Evolutionary conservation across 2,888 invertebrate genomes (phyloP).

Genomic region (Lacanobia wlatinum): DNA sequence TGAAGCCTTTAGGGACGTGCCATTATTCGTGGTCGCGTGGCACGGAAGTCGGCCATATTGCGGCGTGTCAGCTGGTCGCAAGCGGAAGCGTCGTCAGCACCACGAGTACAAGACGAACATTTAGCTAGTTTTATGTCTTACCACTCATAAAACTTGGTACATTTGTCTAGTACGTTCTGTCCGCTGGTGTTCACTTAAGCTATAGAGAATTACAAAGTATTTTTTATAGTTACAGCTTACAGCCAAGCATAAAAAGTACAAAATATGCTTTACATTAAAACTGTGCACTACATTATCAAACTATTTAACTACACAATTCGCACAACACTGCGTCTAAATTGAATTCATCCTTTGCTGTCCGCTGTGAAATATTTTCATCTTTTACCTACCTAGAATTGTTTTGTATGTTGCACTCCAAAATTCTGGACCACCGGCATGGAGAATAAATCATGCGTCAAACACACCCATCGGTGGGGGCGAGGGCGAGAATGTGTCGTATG

Average conservation of each 20-base stretch:
- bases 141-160: slow-evolving; percentile 79
- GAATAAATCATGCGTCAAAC: slow-evolving; percentile 85
- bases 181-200: slow-evolving; percentile 61
- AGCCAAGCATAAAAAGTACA: slow-evolving; percentile 9
- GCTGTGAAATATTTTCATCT: slow-evolving; percentile 62
- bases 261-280: slow-evolving; percentile 23
- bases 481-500: slow-evolving; percentile 79
- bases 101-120: slow-evolving; percentile 75
- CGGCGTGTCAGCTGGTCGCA: slow-evolving; percentile 76
- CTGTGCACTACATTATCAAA: slow-evolving; percentile 27
- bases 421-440: slow-evolving; percentile 67
- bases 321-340: slow-evolving; percentile 38
- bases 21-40: slow-evolving; percentile 72
- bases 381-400: slow-evolving; percentile 69
- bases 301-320: slow-evolving; percentile 33
- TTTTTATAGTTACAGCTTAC: slow-evolving; percentile 36
- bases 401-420: slow-evolving; percentile 72
- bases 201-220: slow-evolving; percentile 54
- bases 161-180: slow-evolving; percentile 70
- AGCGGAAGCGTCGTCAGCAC: slow-evolving; percentile 73
- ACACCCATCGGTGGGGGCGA: slow-evolving; percentile 78
- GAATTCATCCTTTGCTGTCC: slow-evolving; percentile 33
- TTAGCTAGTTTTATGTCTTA: slow-evolving; percentile 80
- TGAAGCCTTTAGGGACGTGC: slow-evolving; percentile 67
- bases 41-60: slow-evolving; percentile 78